phyloP scores from a whole-genome alignment of 2,113 vertebrate species.

The Hystrix brachyura region DNA sequence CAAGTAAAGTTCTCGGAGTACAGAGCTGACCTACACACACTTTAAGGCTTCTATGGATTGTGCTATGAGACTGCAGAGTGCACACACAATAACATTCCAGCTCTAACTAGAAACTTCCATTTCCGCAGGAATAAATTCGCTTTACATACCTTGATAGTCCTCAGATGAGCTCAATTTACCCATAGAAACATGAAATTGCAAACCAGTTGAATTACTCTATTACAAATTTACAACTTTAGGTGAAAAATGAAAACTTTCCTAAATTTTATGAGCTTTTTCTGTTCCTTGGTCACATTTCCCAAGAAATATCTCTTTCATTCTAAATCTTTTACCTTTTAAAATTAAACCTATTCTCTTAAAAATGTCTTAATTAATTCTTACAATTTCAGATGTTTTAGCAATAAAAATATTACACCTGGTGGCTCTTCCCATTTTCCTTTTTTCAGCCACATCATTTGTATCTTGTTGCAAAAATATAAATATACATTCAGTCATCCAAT shows the following conservation, averaged over 20 bases:
- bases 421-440: neutral
- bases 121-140: neutral
- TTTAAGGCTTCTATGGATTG: neutral
- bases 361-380: neutral
- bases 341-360: neutral
- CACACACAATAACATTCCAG: neutral
- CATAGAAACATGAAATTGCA: neutral
- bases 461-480: neutral
- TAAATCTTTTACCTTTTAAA: neutral
- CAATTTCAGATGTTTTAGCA: neutral
- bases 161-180: neutral
- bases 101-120: neutral
- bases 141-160: neutral
- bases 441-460: neutral
- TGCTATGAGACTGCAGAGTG: neutral
- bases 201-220: neutral
- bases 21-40: neutral
- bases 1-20: neutral
- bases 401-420: neutral
- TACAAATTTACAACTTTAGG: neutral
- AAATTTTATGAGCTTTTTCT: neutral
- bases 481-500: neutral
- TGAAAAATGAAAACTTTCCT: neutral
- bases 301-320: neutral
- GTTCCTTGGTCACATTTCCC: neutral